Evolutionary conservation across 2,797 vertebrate genomes (phyloP).

Genomic region (Myotis myotis): DNA sequence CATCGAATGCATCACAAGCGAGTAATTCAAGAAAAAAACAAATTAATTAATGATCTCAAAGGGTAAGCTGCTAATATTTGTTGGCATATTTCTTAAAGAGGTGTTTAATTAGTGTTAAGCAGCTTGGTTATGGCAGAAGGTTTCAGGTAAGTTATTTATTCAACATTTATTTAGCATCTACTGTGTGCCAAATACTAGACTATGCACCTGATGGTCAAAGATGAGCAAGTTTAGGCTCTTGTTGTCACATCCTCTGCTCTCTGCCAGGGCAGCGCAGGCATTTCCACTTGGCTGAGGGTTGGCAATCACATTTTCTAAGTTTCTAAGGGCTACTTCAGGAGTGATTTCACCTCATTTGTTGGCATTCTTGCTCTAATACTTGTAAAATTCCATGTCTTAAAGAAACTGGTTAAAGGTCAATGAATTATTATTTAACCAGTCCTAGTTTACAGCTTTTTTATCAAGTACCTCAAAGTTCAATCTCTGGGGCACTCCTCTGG

Average conservation of each 20-base stretch:
- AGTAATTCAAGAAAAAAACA: constrained; percentile 90
- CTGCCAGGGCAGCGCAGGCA: neutral
- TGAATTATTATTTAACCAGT: neutral
- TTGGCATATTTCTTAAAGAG: neutral
- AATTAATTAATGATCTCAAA: constrained; percentile 89
- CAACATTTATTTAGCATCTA: neutral
- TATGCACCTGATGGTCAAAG: neutral
- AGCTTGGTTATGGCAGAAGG: neutral
- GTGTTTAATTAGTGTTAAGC: neutral
- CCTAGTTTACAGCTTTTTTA: neutral
- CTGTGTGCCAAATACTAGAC: neutral
- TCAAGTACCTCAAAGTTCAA: neutral
- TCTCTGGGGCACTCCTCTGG: neutral
- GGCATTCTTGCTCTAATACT: neutral
- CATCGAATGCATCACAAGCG: constrained; percentile 90
- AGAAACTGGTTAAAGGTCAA: neutral
- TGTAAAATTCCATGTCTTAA: neutral
- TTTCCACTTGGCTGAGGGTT: neutral
- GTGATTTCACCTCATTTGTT: neutral
- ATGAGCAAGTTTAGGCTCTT: neutral
- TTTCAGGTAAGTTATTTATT: neutral
- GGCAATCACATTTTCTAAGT: neutral
- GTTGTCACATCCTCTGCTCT: neutral
- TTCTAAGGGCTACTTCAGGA: neutral
- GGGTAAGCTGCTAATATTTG: constrained; percentile 76